Evolutionary conservation across 2,888 invertebrate species (phyloP).

Genomic region (Archaeoteleia sp.): DNA sequence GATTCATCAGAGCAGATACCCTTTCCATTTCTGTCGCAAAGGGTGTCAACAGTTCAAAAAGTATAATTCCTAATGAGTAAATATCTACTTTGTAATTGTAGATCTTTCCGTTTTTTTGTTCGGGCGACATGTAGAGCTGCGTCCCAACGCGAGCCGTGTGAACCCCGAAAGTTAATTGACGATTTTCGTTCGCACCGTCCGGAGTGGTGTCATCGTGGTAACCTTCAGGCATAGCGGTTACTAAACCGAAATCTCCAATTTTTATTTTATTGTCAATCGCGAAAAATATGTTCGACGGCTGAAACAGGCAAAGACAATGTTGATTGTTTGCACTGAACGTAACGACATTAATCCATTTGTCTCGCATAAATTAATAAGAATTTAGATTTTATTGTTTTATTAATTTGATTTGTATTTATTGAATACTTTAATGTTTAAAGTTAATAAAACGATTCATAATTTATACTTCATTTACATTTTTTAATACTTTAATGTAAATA

Average conservation of each 20-base stretch:
- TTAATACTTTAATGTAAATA: no score
- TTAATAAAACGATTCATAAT: no score
- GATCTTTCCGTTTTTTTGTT: conserved; percentile 85
- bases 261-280: conserved; percentile 92
- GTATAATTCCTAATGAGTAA: conserved; percentile 93
- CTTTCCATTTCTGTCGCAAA: conserved; percentile 95
- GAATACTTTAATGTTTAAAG: no score
- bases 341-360: no score
- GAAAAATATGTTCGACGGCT: conserved; percentile 95
- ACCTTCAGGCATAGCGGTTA: conserved; percentile 87
- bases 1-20: conserved; percentile 79
- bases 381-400: no score
- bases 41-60: conserved; percentile 93
- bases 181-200: conserved; percentile 64
- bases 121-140: conserved; percentile 98
- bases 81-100: conserved; percentile 97
- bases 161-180: conserved; percentile 66
- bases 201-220: no score
- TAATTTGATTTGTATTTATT: no score
- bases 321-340: no score
- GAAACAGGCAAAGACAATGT: conserved; percentile 43
- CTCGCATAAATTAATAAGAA: no score
- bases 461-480: no score
- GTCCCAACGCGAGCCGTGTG: conserved; percentile 86
- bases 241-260: conserved; percentile 99